Evolutionary conservation across 2,113 vertebrate genomes (phyloP), one percentile per base, ranked within the genome.

Genomic region (Ammospiza caudacuta): DNA sequence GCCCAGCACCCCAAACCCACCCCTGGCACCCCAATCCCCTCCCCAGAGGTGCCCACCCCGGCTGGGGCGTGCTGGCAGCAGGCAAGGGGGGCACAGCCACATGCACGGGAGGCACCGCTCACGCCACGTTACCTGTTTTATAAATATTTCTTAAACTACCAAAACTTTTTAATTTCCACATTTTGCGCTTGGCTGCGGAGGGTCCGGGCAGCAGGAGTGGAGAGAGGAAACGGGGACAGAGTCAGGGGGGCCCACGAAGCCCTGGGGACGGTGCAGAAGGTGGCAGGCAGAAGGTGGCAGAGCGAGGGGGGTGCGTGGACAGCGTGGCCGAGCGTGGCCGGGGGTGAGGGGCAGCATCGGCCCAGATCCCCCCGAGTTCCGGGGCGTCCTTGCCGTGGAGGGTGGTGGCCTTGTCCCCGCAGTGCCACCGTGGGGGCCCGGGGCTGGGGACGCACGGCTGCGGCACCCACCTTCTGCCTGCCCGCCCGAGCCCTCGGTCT

Each of bases 71-170:
- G 46, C 27, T 14, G 20, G 88, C 54, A 4, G 72, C 72, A 83
- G 52, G 94, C 58, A 10, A 83, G 93, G 94, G 97, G 97, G 95
- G 90, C 90, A 93, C 89, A 27, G 95, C 91, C 89, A 27, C 97
- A 97, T 97, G 97, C 87, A 43, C 11, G 37, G 88, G 15, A 70
- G 66, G 81, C 66, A 82, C 87, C 70, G 44, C 87, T 58, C 90
- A 39, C 81, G 49, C 19, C 94, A 87, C 94, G 92, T 99, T 99
- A 99, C 99, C 99, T 99, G 99, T 99, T 98, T 99, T 99, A 98
- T 99, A 99, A 99, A 99, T 99, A 99, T 99, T 99, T 99, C 99
- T 99, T 98, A 99, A 99, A 98, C 99, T 99, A 99, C 99, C 99
- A 98, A 99, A 99, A 98, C 99, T 99, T 98, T 99, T 99, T 98